phyloP scores from a whole-genome alignment of 2,797 vertebrate species.

The Benthosema pterotum region DNA sequence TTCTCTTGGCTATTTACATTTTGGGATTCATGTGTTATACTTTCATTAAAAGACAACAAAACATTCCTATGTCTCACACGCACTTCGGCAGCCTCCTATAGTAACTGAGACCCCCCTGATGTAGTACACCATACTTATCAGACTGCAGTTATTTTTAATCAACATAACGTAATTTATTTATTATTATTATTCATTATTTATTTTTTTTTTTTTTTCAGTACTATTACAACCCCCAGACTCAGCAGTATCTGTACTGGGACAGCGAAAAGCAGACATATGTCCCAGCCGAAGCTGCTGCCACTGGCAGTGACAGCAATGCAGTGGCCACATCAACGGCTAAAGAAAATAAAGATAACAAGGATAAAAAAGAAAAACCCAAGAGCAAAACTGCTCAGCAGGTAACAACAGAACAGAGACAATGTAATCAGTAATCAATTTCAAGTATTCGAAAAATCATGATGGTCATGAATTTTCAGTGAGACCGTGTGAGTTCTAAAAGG shows the following conservation, averaged over 20 bases:
- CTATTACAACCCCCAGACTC: conserved; percentile 97
- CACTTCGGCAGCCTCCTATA: no score
- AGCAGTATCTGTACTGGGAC: conserved; percentile 99
- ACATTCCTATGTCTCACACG: no score
- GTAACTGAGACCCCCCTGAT: no score
- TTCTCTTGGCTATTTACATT: not conserved
- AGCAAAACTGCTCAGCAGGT: conserved; percentile 99
- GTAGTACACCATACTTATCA: no score
- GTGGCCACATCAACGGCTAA: conserved; percentile 72
- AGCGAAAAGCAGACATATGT: conserved; percentile 93
- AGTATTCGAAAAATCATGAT: no score
- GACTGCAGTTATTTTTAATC: not conserved
- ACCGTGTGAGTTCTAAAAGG: not conserved
- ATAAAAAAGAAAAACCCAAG: conserved; percentile 98
- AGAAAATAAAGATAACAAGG: conserved; percentile 90
- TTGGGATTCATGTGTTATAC: no score
- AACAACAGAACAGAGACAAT: not conserved
- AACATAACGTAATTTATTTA: conserved; percentile 1
- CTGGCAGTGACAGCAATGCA: not conserved
- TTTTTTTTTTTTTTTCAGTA: conserved; percentile 90
- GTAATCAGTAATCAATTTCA: no score
- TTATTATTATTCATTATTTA: no score
- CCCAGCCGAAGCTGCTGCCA: conserved; percentile 76
- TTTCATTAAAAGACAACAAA: no score
- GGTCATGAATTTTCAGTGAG: not conserved